Evolutionary conservation across 2,888 invertebrate genomes (phyloP), one percentile per base, ranked within the genome.

Genomic region (Hetaerina titia): DNA sequence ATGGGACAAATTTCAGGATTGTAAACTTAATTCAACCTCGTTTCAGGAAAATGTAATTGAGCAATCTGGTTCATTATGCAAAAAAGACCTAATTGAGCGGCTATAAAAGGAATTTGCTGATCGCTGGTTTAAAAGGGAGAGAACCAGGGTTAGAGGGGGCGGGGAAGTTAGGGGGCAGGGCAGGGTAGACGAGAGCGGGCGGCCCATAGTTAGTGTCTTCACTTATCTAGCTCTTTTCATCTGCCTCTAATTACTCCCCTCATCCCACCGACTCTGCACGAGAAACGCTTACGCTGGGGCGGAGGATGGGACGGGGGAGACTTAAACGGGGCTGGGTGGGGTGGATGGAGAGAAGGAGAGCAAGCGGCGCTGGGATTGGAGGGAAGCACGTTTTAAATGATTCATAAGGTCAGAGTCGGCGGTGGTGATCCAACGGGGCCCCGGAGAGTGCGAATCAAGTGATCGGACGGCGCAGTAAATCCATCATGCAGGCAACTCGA

Each of bases 351-450:
- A 17, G 31, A 5, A 25, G 25, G 56, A 19, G 22, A 57, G 15
- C 25, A 4, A 45, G 56, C 19, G 45, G 58, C n/a, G 57, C 57
- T n/a, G 89, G 89, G 89, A 89, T 56, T 58, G 58, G 58, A n/a
- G 89, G 57, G 57, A 57, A 31, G 89, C 58, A 58, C 89, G 89
- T 56, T 58, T 89, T 89, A 89, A 89, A 89, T 89, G 89, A 89
- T 89, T 89, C 89, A 89, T 89, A 89, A 89, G 89, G 89, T 89
- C 89, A 89, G 89, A 56, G 89, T 81, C 81, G 81, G 81, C 57
- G 58, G 56, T 22, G 89, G 89, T 58, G 89, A 89, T 89, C 89
- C 89, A 89, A 58, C 58, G 56, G n/a, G 57, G 89, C 57, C 89
- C 89, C 31, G 31, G 89, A 89, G 57, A 89, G 89, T 89, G 89